Evolutionary conservation across 2,113 vertebrate genomes (phyloP), one percentile per base, ranked within the genome.

Genomic region (Nyctibius bracteatus): DNA sequence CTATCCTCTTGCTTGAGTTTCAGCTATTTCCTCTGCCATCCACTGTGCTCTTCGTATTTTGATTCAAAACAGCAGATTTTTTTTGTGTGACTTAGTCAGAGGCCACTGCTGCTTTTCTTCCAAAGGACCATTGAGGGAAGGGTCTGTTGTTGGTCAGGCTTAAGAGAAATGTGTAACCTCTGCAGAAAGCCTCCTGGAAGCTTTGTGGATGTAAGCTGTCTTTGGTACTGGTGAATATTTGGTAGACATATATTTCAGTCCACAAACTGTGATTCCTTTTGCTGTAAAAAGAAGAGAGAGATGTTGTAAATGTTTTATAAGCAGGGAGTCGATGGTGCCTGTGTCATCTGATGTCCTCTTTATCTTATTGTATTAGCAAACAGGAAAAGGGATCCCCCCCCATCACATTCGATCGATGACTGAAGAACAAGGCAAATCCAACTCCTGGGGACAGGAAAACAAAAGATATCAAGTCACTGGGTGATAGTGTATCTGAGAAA

Each of bases 221-320:
- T 57, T 37, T 62, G 66, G 14, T 58, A 28, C 37, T 39, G 43
- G 90, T 35, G 9, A 88, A 82, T 70, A 66, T 55, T 58, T 46
- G 62, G 22, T 4, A 67, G 30, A 46, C 20, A 33, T 18, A 3
- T 9, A 54, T 94, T 94, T 92, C 83, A 51, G 59, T 55, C 35
- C 10, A 41, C 13, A 66, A 61, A 47, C 44, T 15, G 51, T 77
- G 72, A 83, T 88, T 90, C 43, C 17, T 86, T 83, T 85, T 83
- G 39, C 47, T 44, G 62, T 52, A 39, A 77, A 92, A 93, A 74
- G 31, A 37, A 72, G 52, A 85, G 18, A 49, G 47, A 82, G 58
- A 4, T 41, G 12, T 25, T 75, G 43, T 95, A 84, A 88, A 97
- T 86, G 44, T 96, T 97, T 96, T 72, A 95, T 92, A 63, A 93